phyloP scores from a whole-genome alignment of 2,113 vertebrate genomes.

The Anthoscopus minutus region DNA sequence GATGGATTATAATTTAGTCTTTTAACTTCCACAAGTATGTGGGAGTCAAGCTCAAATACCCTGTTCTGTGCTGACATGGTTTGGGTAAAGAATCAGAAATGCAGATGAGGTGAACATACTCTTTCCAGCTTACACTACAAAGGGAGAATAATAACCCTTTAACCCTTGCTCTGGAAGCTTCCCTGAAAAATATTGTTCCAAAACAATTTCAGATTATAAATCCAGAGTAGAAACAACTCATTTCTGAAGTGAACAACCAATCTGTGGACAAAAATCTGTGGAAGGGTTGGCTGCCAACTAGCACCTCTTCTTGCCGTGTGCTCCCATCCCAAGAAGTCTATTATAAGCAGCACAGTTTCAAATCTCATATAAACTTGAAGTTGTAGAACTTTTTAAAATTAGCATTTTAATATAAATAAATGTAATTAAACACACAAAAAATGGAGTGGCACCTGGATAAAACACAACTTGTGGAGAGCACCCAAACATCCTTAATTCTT shows the following conservation, averaged over 20 bases:
- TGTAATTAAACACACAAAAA: conserved; percentile 58
- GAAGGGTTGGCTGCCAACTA: conserved; percentile 37
- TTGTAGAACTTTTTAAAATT: conserved; percentile 25
- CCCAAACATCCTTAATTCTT: not conserved
- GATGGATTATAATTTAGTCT: conserved; percentile 53
- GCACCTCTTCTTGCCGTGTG: conserved; percentile 47
- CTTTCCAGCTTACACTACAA: conserved; percentile 56
- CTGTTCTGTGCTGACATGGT: conserved; percentile 73
- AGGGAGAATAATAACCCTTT: not conserved
- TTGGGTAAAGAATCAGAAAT: conserved; percentile 59
- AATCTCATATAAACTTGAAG: not conserved
- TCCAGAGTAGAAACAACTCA: conserved; percentile 19
- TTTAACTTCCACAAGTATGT: conserved; percentile 62
- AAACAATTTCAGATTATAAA: conserved; percentile 59
- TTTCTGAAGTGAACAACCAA: conserved; percentile 26
- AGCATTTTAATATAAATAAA: conserved; percentile 70
- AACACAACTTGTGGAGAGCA: conserved; percentile 58
- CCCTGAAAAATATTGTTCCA: conserved; percentile 63
- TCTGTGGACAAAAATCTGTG: conserved; percentile 23
- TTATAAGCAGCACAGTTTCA: conserved; percentile 50
- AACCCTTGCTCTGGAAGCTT: conserved; percentile 61
- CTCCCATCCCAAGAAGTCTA: conserved; percentile 11
- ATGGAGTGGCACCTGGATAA: conserved; percentile 72
- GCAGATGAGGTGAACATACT: conserved; percentile 37
- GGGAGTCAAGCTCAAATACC: conserved; percentile 65